phyloP scores from a whole-genome alignment of 1,140 invertebrate species.

The Grapholita molesta region DNA sequence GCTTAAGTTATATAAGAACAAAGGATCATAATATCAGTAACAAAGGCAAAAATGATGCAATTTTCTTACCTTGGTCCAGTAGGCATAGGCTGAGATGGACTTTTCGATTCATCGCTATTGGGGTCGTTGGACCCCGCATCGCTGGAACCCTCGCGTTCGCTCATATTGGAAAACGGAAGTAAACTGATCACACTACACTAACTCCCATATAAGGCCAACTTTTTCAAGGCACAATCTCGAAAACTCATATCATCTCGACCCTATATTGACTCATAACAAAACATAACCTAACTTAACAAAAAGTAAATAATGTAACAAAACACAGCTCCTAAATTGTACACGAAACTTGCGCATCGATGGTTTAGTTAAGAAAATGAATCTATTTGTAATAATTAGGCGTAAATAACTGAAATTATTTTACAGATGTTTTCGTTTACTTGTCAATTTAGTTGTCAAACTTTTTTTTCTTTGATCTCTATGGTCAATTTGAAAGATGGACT shows the following conservation, averaged over 20 bases:
- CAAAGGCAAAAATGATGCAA: background rate
- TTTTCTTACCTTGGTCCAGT: conserved; percentile 48
- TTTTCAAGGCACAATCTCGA: conserved; percentile 49
- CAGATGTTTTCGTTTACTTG: conserved; percentile 54
- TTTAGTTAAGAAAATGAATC: background rate
- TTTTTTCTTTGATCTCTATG: background rate
- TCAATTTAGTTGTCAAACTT: conserved; percentile 53
- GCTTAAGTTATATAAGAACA: background rate
- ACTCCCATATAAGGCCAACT: conserved; percentile 25
- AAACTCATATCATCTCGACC: conserved; percentile 51
- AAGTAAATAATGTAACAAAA: conserved; percentile 20
- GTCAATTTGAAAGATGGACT: background rate
- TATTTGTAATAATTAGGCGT: background rate
- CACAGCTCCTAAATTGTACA: background rate
- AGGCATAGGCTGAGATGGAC: conserved; percentile 50
- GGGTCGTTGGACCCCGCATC: conserved; percentile 42
- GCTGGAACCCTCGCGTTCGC: conserved; percentile 53
- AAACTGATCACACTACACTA: conserved; percentile 37
- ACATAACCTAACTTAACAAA: conserved; percentile 41
- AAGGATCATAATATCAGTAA: conserved; percentile 13
- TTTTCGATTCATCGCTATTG: conserved; percentile 47
- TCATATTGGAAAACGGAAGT: conserved; percentile 43
- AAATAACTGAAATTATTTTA: conserved; percentile 15
- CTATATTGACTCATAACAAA: conserved; percentile 37
- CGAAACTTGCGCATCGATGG: background rate